These are phyloP conservation scores for Prunella himalayana DNA, from an alignment of 2,113 vertebrate species.

Conservation along the genomic window DNA sequence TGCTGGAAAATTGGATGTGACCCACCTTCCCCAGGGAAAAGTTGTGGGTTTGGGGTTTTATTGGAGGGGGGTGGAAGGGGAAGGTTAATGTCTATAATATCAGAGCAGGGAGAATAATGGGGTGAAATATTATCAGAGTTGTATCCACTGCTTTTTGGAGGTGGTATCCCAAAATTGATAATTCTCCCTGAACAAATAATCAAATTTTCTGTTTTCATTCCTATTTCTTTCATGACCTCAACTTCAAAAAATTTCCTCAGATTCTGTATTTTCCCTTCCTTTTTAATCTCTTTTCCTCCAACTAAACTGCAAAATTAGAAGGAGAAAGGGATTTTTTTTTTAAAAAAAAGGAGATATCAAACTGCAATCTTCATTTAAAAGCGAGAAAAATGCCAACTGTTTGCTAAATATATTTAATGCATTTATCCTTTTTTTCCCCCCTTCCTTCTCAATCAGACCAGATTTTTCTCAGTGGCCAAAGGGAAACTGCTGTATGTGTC, in stretches of 20 bases:
- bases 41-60: background rate
- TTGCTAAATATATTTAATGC: background rate
- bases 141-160: background rate
- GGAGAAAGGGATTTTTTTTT: background rate
- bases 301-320: background rate
- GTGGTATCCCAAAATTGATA: background rate
- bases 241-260: background rate
- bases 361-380: background rate
- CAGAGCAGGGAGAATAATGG: background rate
- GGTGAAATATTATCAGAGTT: background rate
- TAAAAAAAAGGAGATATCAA: background rate
- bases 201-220: background rate
- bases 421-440: background rate
- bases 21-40: background rate
- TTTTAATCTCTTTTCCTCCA: background rate
- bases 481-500: background rate
- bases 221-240: background rate
- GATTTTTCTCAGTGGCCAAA: background rate
- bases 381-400: background rate
- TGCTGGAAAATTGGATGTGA: background rate
- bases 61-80: rapidly evolving
- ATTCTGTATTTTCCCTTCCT: background rate
- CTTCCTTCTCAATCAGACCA: background rate
- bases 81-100: background rate
- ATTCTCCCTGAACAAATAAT: background rate